Evolutionary conservation across 2,888 invertebrate species (phyloP).

Genomic region (Acronicta psi): DNA sequence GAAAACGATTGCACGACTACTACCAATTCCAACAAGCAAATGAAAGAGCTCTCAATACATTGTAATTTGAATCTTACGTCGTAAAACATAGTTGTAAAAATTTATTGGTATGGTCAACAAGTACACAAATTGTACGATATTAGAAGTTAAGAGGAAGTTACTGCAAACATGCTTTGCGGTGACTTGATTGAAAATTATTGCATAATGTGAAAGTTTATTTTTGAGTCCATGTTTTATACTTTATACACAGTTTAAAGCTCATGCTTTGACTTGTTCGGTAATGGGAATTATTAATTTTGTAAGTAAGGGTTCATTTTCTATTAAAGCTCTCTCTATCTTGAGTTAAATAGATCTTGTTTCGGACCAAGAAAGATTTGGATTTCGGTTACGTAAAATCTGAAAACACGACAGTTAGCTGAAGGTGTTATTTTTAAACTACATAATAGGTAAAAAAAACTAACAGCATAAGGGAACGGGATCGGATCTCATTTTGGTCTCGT

Average conservation of each 20-base stretch:
- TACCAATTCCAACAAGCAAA: conserved; percentile 6
- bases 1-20: neutral
- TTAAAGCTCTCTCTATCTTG: neutral
- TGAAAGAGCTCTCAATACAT: conserved; percentile 49
- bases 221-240: conserved; percentile 45
- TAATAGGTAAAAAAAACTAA: too few species aligned
- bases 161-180: conserved; percentile 39
- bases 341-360: conserved; percentile 3
- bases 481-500: conserved; percentile 18
- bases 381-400: neutral
- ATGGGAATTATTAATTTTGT: conserved; percentile 24
- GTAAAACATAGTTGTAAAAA: conserved; percentile 53
- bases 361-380: neutral
- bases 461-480: too few species aligned
- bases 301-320: neutral
- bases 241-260: conserved; percentile 38
- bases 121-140: conserved; percentile 54
- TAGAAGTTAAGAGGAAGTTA: conserved; percentile 41
- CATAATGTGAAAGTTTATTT: conserved; percentile 49
- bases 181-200: conserved; percentile 49
- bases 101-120: conserved; percentile 46
- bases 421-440: too few species aligned
- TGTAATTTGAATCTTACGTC: conserved; percentile 41
- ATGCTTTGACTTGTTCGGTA: conserved; percentile 34
- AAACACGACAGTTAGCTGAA: neutral